These are phyloP conservation scores for Drosophila ogumai DNA, from an alignment of 1,140 invertebrate genomes.

Conservation along the genomic window DNA sequence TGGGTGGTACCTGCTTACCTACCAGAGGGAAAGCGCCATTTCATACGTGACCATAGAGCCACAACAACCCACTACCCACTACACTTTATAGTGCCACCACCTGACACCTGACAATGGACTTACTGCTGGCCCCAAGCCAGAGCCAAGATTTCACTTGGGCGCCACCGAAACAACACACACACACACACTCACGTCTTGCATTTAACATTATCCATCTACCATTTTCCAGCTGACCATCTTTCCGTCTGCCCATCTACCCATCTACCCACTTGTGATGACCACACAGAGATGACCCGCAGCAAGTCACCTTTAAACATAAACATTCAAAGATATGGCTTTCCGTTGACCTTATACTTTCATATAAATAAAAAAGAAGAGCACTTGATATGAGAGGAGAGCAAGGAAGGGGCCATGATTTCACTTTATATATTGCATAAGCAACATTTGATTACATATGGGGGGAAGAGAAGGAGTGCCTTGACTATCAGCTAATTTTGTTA, in stretches of 20 bases:
- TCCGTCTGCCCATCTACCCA: background rate
- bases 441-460: background rate
- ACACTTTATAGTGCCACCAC: background rate
- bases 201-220: background rate
- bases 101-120: constrained; percentile 24
- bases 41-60: constrained; percentile 65
- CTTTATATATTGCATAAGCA: background rate
- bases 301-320: constrained; percentile 20
- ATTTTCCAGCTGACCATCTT: background rate
- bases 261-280: constrained; percentile 11
- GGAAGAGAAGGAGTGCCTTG: background rate
- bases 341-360: constrained; percentile 4
- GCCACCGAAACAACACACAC: constrained; percentile 20
- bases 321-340: constrained; percentile 1
- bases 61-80: constrained; percentile 8
- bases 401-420: background rate
- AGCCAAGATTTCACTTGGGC: constrained; percentile 32
- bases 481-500: no score
- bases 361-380: constrained; percentile 2
- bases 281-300: constrained; percentile 11
- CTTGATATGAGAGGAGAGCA: background rate
- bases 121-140: background rate
- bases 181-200: constrained; percentile 10
- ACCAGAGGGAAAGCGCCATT: constrained; percentile 65
- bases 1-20: background rate